A percentile compares a stretch with the other conserved stretches of the same genome.
phyloP scores from a whole-genome alignment of 2,113 vertebrate species.

The Acrocephalus kingi region DNA sequence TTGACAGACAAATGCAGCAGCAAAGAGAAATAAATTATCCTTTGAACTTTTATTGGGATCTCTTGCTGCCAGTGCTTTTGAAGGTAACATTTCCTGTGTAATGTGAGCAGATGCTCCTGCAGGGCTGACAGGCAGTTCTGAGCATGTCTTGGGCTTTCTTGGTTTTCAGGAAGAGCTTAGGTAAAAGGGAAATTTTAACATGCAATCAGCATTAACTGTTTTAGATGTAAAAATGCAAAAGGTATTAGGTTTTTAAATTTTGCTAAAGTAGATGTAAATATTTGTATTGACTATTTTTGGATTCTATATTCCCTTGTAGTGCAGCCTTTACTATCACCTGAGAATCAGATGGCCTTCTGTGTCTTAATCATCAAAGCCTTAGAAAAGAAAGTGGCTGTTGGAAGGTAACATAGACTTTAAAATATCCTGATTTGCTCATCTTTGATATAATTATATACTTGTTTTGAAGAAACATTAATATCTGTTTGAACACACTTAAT shows the following conservation, averaged over 20 bases:
- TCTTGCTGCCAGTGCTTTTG: background rate
- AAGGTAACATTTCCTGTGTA: background rate
- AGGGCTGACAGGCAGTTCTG: background rate
- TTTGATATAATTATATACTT: background rate
- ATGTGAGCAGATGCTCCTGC: background rate
- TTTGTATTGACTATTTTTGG: background rate
- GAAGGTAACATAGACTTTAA: background rate
- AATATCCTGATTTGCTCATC: background rate
- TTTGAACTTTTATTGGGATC: background rate
- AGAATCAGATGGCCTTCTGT: background rate
- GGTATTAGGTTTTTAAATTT: background rate
- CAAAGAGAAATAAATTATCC: background rate
- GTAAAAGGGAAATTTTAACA: background rate
- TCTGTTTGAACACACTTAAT: background rate
- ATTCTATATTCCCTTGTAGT: background rate
- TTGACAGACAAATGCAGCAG: background rate
- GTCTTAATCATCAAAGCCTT: constrained; percentile 50
- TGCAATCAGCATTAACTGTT: background rate
- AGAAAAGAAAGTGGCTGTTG: background rate
- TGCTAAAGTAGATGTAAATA: background rate
- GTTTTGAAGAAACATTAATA: background rate
- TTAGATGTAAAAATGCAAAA: background rate
- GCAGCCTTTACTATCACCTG: background rate
- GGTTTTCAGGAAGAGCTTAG: background rate
- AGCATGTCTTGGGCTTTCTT: background rate